Base-by-base conservation (phyloP, 2,888 invertebrate genomes). In the Papilio elwesi region DNA sequence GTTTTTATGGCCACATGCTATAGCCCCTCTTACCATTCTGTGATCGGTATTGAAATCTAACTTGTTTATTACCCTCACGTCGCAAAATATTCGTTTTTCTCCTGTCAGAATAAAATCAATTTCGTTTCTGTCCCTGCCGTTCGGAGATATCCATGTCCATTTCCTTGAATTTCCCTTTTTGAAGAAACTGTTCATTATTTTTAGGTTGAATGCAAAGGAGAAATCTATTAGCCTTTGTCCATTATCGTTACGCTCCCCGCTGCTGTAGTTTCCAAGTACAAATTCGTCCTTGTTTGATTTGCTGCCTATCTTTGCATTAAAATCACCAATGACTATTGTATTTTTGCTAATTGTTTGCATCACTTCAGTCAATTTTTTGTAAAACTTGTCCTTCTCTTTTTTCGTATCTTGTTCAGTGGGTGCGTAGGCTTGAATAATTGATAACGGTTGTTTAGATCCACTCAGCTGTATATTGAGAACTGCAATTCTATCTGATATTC, bases 401-500 rank as follows among this genome's bases (percentile, higher is more conserved):
- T 67, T 38, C n/a, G 62, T 57, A 53, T 66, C 69, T 62, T 65
- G 59, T 71, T 75, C 75, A 16, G 55, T 74, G 8, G 76, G 76
- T 64, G 71, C 72, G 43, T 75, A 51, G 8, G 70, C 64, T 75
- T 76, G 74, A 0, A 74, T 68, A n/a, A 74, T 71, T 36, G 53
- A 26, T 26, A 26, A 26, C 26, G 26, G 26, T 2, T 26, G 2
- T 26, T 26, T 26, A 26, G 26, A 26, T 38, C 16, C 47, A 47
- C 57, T 57, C 36, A 76, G 43, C 7, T 73, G 51, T 16, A 76
- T 73, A 51, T 75, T 67, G n/a, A 76, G 69, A 10, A 75, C 48
- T 53, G 76, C 76, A n/a, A 75, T 74, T 73, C 75, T 72, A 16
- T 77, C 74, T 26, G 75, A 74, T 59, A 74, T 64, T 66, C 74